These are phyloP conservation scores for Pseudomugil tenellus DNA, from an alignment of 2,797 vertebrate species.

Conservation along the genomic window DNA sequence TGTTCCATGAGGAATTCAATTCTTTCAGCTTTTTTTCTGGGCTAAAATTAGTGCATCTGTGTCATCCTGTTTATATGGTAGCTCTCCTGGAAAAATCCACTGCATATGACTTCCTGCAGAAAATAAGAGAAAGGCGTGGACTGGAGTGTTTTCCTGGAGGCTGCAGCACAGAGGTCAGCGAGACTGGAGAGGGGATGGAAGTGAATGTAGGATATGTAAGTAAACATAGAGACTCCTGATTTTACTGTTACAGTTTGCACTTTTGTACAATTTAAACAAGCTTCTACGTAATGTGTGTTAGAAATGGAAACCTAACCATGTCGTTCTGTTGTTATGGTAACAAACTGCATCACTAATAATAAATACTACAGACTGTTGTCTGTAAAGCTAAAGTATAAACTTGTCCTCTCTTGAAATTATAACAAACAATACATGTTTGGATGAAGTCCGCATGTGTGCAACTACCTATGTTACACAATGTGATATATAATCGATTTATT, in stretches of 20 bases:
- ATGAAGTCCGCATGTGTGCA: not conserved
- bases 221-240: not conserved
- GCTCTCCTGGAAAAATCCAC: constrained; percentile 75
- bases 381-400: not conserved
- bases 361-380: not conserved
- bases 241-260: not conserved
- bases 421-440: not conserved
- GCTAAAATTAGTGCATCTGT: constrained; percentile 14
- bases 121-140: constrained; percentile 59
- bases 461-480: not conserved
- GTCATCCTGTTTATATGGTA: constrained; percentile 41
- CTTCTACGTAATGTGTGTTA: not conserved
- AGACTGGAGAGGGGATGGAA: constrained; percentile 67
- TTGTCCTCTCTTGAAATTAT: not conserved
- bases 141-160: constrained; percentile 68
- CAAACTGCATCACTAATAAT: not conserved
- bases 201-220: constrained; percentile 68
- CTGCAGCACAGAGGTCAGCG: constrained; percentile 72
- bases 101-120: constrained; percentile 71
- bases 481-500: not conserved
- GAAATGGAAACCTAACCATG: not conserved
- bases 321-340: not conserved
- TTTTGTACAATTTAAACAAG: not conserved
- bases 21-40: not conserved
- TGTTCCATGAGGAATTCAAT: constrained; percentile 14